Base-by-base conservation (phyloP, 2,797 vertebrate species). In the Amazona finschi region DNA sequence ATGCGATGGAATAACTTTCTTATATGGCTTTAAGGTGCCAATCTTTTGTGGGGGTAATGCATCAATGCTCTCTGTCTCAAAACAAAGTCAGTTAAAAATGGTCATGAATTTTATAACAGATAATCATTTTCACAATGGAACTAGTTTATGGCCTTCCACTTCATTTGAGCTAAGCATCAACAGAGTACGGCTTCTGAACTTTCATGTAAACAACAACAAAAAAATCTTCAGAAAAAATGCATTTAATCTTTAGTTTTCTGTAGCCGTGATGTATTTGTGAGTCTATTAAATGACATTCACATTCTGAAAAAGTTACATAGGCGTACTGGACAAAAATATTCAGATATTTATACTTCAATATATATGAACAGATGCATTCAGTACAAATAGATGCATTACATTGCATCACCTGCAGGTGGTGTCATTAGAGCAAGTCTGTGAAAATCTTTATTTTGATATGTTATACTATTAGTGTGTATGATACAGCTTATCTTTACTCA, bases 401-500 rank as follows among this genome's bases (percentile, higher is more conserved):
- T 87, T 67, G n/a, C 52, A 69, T 90, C 43, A 50, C 79, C 87
- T 93, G 52, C 64, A 96, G 75, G 77, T 95, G 88, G 74, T 89
- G 49, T 53, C 80, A 80, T 30, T 82, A 60, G 25, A 95, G 81
- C 91, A 94, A 87, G 82, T 81, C 91, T 82, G 28, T 76, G 85
- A 75, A 84, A 85, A 93, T 33, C 2, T 95, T 94, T 70, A 20
- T 27, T 92, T 86, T 41, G 14, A 15, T 70, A 20, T 43, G 18
- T 65, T 73, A 14, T 25, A 39, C 9, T 82, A 0, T 36, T 89
- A 33, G 2, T 47, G 33, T 47, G 27, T 65, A 22, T 66, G 22
- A 30, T 18, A 7, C 14, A 55, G 18, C 7, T 64, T 49, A 24
- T 55, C 31, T 67, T 60, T 47, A 47, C 36, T 60, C 12, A 41